These are phyloP conservation scores for Heliangelus exortis DNA, from an alignment of 2,797 vertebrate species.

Conservation along the genomic window DNA sequence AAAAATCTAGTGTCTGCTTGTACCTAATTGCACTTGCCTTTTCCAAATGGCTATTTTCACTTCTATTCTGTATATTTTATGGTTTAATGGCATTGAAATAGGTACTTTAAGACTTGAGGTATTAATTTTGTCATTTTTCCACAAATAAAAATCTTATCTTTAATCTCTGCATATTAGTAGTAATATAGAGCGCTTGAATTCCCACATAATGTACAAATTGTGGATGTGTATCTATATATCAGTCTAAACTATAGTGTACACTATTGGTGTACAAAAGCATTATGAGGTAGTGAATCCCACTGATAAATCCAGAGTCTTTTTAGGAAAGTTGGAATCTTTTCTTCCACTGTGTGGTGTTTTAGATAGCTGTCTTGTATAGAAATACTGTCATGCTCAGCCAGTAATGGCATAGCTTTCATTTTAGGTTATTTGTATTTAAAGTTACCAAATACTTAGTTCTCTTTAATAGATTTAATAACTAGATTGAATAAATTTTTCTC, in stretches of 20 bases:
- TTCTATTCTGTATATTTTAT: background rate
- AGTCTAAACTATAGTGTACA: background rate
- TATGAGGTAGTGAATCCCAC: background rate
- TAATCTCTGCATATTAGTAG: background rate
- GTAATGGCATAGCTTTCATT: background rate
- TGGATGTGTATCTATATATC: background rate
- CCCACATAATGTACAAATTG: too few relatives aligned
- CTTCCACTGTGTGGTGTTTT: background rate
- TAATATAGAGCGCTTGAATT: background rate
- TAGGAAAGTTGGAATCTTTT: background rate
- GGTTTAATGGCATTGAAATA: slow-evolving; percentile 8
- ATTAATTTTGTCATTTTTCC: background rate
- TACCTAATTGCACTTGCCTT: background rate
- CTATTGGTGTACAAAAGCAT: background rate
- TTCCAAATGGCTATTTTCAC: slow-evolving; percentile 11
- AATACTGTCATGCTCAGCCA: background rate
- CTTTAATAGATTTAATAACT: too few relatives aligned
- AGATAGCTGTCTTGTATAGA: background rate
- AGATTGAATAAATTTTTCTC: too few relatives aligned
- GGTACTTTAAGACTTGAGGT: background rate
- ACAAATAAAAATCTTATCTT: background rate
- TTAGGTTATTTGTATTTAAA: background rate
- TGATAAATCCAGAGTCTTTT: background rate
- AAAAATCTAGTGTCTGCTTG: background rate
- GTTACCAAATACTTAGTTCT: background rate